Conservation (phyloP, 2,888 invertebrate species). For the Drosophila basisetae region DNA sequence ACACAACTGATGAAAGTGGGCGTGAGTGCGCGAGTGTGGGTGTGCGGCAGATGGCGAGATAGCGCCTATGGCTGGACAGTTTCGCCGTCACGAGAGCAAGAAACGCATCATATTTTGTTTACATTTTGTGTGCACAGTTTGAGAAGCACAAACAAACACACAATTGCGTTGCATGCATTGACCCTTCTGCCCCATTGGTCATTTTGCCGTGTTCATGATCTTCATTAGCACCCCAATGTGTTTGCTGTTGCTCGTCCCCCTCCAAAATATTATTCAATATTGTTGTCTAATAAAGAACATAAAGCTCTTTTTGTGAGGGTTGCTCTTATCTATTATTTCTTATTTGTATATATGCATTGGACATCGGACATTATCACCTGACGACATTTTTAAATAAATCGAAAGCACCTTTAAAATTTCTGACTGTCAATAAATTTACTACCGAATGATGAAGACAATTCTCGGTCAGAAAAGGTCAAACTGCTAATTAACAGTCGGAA, state of each 20-base stretch:
- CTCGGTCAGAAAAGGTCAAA: not conserved
- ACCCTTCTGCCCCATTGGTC: slow-evolving; percentile 51
- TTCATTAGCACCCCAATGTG: slow-evolving; percentile 39
- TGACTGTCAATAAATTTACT: not conserved
- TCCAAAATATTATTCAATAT: slow-evolving; percentile 42
- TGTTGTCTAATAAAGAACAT: not conserved
- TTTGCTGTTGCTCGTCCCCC: slow-evolving; percentile 5
- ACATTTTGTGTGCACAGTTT: slow-evolving; percentile 53
- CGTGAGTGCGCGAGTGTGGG: slow-evolving; percentile 29
- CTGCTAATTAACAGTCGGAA: not conserved
- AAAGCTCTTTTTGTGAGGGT: not conserved
- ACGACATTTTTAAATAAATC: not conserved
- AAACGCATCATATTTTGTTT: slow-evolving; percentile 52
- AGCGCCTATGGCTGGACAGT: slow-evolving; percentile 49
- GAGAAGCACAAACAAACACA: slow-evolving; percentile 31
- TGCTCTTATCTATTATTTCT: not conserved
- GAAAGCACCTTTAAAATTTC: not conserved
- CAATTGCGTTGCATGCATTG: slow-evolving; percentile 56
- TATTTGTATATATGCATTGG: slow-evolving; percentile 10
- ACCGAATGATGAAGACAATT: slow-evolving; percentile 4
- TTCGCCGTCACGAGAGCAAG: slow-evolving; percentile 27
- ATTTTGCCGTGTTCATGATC: slow-evolving; percentile 47
- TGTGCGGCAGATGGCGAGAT: slow-evolving; percentile 11
- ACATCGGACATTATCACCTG: slow-evolving; percentile 11
- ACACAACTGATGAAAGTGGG: slow-evolving; percentile 52